Percentiles rank a stretch among this genome's conserved stretches.
These are phyloP conservation scores for Tachina grossa DNA, from an alignment of 2,888 invertebrate genomes.

Conservation along the genomic window DNA sequence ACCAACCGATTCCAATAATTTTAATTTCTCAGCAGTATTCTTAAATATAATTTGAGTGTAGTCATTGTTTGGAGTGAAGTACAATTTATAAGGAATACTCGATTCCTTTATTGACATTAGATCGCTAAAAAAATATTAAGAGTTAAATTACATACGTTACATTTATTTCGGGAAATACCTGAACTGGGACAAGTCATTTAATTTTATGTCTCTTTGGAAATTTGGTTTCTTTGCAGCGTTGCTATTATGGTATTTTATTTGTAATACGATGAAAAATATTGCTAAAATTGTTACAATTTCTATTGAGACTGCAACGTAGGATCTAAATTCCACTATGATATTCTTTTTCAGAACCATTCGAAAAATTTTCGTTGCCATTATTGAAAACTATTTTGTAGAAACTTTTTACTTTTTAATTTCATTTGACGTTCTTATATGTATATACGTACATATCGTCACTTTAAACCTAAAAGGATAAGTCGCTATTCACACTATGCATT, in stretches of 20 bases:
- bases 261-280: conserved; percentile 58
- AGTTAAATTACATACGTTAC: neutral
- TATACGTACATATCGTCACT: too few relatives aligned
- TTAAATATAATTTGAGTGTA: conserved; percentile 39
- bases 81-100: conserved; percentile 60
- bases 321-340: conserved; percentile 71
- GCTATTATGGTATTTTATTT: neutral
- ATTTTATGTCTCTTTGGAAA: conserved; percentile 19
- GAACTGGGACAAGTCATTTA: conserved; percentile 37
- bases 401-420: neutral
- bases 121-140: neutral
- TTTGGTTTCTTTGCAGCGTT: neutral
- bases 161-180: neutral
- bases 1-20: conserved; percentile 12
- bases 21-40: neutral
- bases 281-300: conserved; percentile 73
- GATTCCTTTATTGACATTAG: neutral
- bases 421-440: too few relatives aligned
- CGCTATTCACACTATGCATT: too few relatives aligned
- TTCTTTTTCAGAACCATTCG: conserved; percentile 14
- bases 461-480: too few relatives aligned
- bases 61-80: conserved; percentile 72
- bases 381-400: neutral
- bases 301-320: conserved; percentile 72
- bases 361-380: conserved; percentile 1